These are phyloP conservation scores for Enteromius radiatus DNA, from an alignment of 2,797 vertebrate genomes.

Conservation along the genomic window DNA sequence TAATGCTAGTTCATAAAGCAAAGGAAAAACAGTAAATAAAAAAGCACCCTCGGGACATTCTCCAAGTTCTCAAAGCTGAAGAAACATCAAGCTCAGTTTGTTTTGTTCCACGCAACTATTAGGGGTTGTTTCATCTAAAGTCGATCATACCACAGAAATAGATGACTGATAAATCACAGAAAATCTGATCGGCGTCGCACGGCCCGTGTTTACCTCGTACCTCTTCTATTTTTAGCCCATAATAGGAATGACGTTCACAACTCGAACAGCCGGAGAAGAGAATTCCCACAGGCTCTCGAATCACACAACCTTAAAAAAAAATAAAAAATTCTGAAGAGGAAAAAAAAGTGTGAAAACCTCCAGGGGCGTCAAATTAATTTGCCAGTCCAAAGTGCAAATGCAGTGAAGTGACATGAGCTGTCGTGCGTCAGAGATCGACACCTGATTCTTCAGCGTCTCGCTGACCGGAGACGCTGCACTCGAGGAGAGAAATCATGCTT, in stretches of 20 bases:
- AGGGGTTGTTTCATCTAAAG: neutral
- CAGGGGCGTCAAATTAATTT: constrained; percentile 15
- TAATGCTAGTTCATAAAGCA: neutral
- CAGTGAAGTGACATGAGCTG: neutral
- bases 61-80: neutral
- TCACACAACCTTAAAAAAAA: constrained; percentile 11
- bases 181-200: neutral
- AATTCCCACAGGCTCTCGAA: neutral
- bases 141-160: neutral
- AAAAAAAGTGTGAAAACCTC: constrained; percentile 21
- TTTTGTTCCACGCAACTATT: neutral
- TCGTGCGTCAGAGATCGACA: neutral
- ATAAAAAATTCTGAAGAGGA: neutral
- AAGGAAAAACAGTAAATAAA: neutral
- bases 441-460: constrained; percentile 11
- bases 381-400: constrained; percentile 23
- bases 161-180: neutral
- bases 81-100: neutral
- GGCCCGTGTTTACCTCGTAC: neutral
- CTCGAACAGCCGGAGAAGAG: neutral
- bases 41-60: no score
- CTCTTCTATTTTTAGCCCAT: neutral
- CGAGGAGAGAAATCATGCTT: constrained; percentile 4
- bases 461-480: neutral
- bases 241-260: neutral